These are phyloP conservation scores for Melinaea menophilus DNA, from an alignment of 2,888 invertebrate genomes.

Conservation along the genomic window DNA sequence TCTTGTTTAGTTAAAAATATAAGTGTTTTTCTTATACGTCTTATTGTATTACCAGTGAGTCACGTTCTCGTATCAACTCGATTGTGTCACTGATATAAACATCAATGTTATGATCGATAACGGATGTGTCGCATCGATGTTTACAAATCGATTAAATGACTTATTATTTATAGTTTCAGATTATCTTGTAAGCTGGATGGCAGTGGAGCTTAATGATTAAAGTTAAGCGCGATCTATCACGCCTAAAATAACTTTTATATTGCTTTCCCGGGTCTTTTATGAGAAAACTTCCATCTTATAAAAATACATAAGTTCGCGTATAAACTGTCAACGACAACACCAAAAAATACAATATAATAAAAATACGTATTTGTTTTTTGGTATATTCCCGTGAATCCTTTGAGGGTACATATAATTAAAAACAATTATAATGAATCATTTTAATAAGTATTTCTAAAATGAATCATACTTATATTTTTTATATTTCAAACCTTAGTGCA, in stretches of 20 bases:
- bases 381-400: neutral
- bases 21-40: too few relatives aligned
- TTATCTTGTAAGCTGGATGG: neutral
- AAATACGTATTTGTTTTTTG: neutral
- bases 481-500: conserved; percentile 39
- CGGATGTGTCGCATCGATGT: neutral
- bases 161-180: neutral
- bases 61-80: too few relatives aligned
- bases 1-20: too few relatives aligned
- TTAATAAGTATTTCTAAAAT: conserved; percentile 57
- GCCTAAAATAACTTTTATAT: conserved; percentile 25
- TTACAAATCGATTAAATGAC: neutral
- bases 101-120: conserved; percentile 1
- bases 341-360: conserved; percentile 10
- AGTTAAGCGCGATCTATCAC: conserved; percentile 23
- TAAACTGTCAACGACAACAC: conserved; percentile 12
- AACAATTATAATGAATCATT: conserved; percentile 52
- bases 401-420: conserved; percentile 1
- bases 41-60: too few relatives aligned
- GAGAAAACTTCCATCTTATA: conserved; percentile 26
- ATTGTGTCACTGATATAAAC: too few relatives aligned
- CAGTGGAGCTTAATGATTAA: conserved; percentile 17
- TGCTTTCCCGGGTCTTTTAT: conserved; percentile 21
- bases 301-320: conserved; percentile 19
- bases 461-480: conserved; percentile 54